A percentile compares a stretch with the other conserved stretches of the same genome.
phyloP scores from a whole-genome alignment of 2,113 vertebrate genomes.

The Toxostoma redivivum region DNA sequence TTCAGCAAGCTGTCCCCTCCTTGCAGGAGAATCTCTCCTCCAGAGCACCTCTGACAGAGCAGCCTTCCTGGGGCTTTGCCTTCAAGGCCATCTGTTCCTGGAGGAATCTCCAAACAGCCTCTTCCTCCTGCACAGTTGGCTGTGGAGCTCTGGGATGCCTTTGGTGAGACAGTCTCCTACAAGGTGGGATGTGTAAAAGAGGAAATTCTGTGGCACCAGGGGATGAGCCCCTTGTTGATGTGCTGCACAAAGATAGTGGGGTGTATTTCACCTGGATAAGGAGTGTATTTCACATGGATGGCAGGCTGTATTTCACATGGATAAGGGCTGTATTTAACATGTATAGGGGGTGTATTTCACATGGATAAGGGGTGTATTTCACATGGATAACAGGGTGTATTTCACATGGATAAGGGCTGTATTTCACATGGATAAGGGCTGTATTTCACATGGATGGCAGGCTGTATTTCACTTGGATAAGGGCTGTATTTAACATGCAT shows the following conservation, averaged over 20 bases:
- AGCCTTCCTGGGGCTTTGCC: neutral
- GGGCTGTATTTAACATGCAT: neutral
- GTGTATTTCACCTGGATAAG: neutral
- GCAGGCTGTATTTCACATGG: neutral
- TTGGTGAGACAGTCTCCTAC: neutral
- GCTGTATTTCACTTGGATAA: neutral
- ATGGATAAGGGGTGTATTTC: neutral
- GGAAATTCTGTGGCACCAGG: neutral
- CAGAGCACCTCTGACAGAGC: neutral
- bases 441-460: neutral
- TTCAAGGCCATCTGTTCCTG: neutral
- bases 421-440: neutral
- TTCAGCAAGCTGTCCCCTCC: neutral
- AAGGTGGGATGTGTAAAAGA: neutral
- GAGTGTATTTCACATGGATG: neutral
- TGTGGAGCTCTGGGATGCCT: neutral
- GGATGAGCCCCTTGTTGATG: neutral
- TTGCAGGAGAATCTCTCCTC: neutral
- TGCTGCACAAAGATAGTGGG: neutral
- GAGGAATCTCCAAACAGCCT: neutral
- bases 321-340: neutral
- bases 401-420: neutral
- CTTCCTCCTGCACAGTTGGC: neutral
- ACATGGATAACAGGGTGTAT: neutral
- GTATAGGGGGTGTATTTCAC: neutral